phyloP scores from a whole-genome alignment of 2,888 invertebrate species.

The Rotaria socialis region DNA sequence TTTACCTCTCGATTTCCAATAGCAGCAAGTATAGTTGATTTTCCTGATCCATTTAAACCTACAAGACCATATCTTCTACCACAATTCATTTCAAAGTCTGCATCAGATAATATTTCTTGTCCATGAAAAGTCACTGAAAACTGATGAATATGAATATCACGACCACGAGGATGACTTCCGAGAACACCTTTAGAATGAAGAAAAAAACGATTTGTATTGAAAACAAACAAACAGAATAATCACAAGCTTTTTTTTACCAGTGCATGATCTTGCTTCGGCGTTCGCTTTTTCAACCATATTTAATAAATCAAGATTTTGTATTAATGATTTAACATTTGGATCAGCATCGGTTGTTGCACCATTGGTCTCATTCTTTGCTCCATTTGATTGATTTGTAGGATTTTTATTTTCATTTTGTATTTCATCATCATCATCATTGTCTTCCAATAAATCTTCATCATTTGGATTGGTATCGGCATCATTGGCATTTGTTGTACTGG shows the following conservation, averaged over 20 bases:
- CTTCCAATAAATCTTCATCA: not conserved
- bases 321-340: constrained; percentile 20
- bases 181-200: constrained; percentile 68
- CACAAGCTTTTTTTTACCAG: not conserved
- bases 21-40: constrained; percentile 43
- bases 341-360: not conserved
- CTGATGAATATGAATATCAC: constrained; percentile 91
- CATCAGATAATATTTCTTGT: constrained; percentile 87
- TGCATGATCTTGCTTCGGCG: constrained; percentile 1
- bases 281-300: constrained; percentile 16
- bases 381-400: not conserved
- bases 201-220: not conserved
- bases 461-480: not conserved
- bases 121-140: constrained; percentile 97
- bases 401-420: not conserved
- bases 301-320: constrained; percentile 36
- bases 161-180: constrained; percentile 86
- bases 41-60: constrained; percentile 92
- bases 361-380: not conserved
- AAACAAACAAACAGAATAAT: not conserved
- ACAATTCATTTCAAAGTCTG: constrained; percentile 90
- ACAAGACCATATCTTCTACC: constrained; percentile 91
- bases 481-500: not conserved
- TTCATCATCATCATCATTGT: not conserved
- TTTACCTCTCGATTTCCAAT: constrained; percentile 44